Evolutionary conservation across 2,113 vertebrate species (phyloP).

Genomic region (Plestiodon gilberti): DNA sequence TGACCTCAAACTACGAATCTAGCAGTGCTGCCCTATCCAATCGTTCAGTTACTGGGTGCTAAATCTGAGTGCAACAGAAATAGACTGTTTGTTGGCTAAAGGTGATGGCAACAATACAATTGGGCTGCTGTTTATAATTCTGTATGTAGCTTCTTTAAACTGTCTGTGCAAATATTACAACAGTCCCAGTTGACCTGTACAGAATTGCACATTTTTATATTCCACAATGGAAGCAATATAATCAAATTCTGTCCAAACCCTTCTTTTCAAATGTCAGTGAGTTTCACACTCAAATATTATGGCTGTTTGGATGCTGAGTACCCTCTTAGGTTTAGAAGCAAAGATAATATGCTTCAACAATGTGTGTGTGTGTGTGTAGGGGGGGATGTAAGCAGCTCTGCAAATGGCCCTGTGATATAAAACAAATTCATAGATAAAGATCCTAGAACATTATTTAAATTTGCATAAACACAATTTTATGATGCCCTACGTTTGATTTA

Average conservation of each 20-base stretch:
- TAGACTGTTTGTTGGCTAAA: constrained; percentile 1
- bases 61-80: background rate
- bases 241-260: constrained; percentile 32
- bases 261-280: constrained; percentile 57
- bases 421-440: constrained; percentile 30
- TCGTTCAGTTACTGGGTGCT: constrained; percentile 8
- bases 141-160: constrained; percentile 36
- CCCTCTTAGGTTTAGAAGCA: constrained; percentile 48
- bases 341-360: constrained; percentile 49
- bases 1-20: background rate
- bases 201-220: constrained; percentile 44
- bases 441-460: constrained; percentile 50
- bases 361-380: too few species aligned
- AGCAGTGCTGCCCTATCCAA: background rate
- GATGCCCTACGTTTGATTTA: constrained; percentile 45
- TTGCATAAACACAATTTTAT: constrained; percentile 52
- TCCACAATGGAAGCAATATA: constrained; percentile 44
- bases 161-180: constrained; percentile 44
- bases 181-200: constrained; percentile 19
- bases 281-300: constrained; percentile 42
- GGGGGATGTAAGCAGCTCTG: constrained; percentile 14
- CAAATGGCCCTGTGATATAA: constrained; percentile 36
- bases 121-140: constrained; percentile 16
- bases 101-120: background rate
- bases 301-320: constrained; percentile 35